Base-by-base conservation (phyloP, 2,797 vertebrate species). In the Odontamblyopus rebecca region DNA sequence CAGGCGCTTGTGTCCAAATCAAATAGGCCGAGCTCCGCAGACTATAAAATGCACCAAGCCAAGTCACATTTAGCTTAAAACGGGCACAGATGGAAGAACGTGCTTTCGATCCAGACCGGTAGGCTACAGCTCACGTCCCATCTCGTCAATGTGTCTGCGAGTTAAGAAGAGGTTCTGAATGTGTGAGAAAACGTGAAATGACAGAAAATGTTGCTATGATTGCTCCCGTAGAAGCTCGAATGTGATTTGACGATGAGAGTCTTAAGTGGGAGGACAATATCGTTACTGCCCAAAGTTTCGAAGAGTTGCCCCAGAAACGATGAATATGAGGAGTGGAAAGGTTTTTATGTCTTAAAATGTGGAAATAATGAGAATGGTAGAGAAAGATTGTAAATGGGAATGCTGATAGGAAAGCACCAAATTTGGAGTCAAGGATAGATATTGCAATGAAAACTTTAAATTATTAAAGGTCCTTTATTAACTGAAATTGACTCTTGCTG, bases 1-100 rank as follows among this genome's bases (percentile, higher is more conserved):
- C 88, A 89, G 83, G 74, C 86, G 75, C 83, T 79, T 0, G 38
- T 67, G 78, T 90, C 87, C 85, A 89, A 89, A 85, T 88, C 83
- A 91, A 92, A 89, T 76, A 88, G 74, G 71, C 70, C 16, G 11
- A 30, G 71, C 73, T 64, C 81, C 72, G 80, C 82, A 84, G 81
- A 87, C 77, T 77, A 73, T 77, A 75, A 84, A 83, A 85, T 65
- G 69, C 67, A 74, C 70, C 73, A 70, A 13, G 76, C 85, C 82
- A 85, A 80, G 78, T 81, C 70, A 72, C 84, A 81, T 89, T 87
- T 71, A 76, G 77, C 63, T 67, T 81, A 75, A 86, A 86, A 88
- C 74, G 68, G 78, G 86, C 81, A 77, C 86, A 89, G 85, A 89
- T 88, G 87, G 84, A 64, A 64, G 29, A 48, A 70, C 73, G 62